phyloP scores from a whole-genome alignment of 2,888 invertebrate species.

The Parnassius apollo region DNA sequence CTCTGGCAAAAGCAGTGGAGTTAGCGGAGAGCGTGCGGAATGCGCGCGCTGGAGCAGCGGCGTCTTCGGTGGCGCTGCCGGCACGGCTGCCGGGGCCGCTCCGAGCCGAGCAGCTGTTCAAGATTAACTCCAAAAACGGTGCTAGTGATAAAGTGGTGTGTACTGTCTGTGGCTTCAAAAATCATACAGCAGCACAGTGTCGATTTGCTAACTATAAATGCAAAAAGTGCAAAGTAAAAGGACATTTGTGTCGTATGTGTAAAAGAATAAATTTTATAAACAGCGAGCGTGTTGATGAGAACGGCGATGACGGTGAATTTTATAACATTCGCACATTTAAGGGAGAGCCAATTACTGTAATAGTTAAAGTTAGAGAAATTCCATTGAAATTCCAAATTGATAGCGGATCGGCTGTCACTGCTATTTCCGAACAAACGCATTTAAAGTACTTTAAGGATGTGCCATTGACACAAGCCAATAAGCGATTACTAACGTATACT shows the following conservation, averaged over 20 bases:
- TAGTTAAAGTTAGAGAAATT: conserved; percentile 20
- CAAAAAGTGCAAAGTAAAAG: conserved; percentile 32
- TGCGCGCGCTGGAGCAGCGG: too few relatives aligned
- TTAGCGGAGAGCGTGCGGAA: too few relatives aligned
- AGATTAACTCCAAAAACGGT: too few relatives aligned
- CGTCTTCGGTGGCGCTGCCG: too few relatives aligned
- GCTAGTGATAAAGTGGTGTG: too few relatives aligned
- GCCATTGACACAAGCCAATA: not conserved
- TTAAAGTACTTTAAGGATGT: too few relatives aligned
- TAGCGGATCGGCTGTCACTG: too few relatives aligned
- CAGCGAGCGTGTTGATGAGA: conserved; percentile 5
- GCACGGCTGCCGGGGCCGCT: too few relatives aligned
- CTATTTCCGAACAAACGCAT: not conserved
- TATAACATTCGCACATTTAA: conserved; percentile 27
- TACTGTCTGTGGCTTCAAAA: conserved; percentile 4
- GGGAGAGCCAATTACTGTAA: conserved; percentile 30
- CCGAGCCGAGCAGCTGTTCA: too few relatives aligned
- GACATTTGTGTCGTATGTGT: conserved; percentile 34
- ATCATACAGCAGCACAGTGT: conserved; percentile 33
- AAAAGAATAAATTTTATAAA: not conserved
- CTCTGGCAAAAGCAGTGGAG: conserved; percentile 35
- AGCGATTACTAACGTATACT: not conserved
- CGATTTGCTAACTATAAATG: conserved; percentile 32
- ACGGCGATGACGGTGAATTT: conserved; percentile 33
- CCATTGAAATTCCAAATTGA: conserved; percentile 21